These are phyloP conservation scores for Lophochroa leadbeateri DNA, from an alignment of 2,113 vertebrate species.

Conservation along the genomic window DNA sequence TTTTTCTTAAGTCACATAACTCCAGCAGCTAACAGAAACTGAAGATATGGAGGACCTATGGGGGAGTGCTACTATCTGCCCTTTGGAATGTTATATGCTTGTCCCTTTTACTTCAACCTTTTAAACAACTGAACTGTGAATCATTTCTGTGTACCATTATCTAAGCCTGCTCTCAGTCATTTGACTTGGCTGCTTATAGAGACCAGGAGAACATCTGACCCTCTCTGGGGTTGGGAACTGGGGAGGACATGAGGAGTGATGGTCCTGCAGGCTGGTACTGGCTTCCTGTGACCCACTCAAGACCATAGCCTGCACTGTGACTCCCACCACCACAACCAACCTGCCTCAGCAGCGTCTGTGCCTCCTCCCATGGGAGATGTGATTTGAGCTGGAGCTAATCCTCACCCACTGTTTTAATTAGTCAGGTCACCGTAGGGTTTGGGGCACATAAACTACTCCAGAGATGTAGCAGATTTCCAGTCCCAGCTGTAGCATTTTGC, in stretches of 20 bases:
- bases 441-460: not conserved
- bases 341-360: not conserved
- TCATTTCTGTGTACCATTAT: not conserved
- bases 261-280: not conserved
- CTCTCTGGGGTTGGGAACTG: not conserved
- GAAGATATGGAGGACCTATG: not conserved
- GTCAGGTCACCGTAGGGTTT: not conserved
- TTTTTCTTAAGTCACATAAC: not conserved
- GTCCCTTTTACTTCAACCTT: not conserved
- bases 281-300: not conserved
- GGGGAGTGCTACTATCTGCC: not conserved
- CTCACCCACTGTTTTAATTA: not conserved
- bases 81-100: not conserved
- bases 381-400: not conserved
- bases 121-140: not conserved
- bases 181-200: not conserved
- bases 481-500: not conserved
- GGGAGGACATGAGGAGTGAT: not conserved
- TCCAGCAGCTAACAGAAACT: not conserved
- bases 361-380: not conserved
- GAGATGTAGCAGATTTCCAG: not conserved
- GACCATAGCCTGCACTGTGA: not conserved
- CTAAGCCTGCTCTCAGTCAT: not conserved
- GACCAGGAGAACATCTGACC: not conserved
- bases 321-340: fast-evolving